These are phyloP conservation scores for Sebastes taczanowskii DNA, from an alignment of 2,797 vertebrate species.

Conservation along the genomic window DNA sequence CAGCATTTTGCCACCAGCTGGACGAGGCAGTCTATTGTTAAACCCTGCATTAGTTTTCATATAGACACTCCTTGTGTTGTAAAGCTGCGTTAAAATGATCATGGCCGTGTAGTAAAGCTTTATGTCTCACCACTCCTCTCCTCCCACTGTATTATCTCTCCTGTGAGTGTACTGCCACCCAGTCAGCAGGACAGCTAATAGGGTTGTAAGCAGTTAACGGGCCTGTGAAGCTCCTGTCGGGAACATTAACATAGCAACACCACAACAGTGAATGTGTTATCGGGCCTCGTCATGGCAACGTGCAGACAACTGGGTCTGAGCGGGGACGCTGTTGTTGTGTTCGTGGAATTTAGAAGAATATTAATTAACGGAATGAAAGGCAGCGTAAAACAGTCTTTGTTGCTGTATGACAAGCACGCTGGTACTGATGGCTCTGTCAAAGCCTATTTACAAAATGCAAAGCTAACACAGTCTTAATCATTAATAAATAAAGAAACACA, in stretches of 20 bases:
- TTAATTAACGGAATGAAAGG: constrained; percentile 49
- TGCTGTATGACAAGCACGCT: constrained; percentile 2
- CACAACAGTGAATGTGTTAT: constrained; percentile 35
- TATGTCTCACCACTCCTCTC: constrained; percentile 16
- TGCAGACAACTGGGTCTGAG: constrained; percentile 9
- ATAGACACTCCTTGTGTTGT: neutral
- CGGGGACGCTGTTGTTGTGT: constrained; percentile 21
- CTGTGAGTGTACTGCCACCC: constrained; percentile 7
- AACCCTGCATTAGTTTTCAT: constrained; percentile 6
- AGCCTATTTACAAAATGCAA: constrained; percentile 1
- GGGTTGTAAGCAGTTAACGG: constrained; percentile 30
- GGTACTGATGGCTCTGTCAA: constrained; percentile 4
- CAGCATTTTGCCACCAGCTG: neutral
- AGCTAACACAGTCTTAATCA: neutral
- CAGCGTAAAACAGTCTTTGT: constrained; percentile 1
- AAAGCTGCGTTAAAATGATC: constrained; percentile 13
- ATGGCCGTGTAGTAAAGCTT: constrained; percentile 18
- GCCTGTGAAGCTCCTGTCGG: constrained; percentile 33
- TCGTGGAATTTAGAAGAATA: constrained; percentile 23
- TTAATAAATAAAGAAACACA: neutral
- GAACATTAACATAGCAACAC: constrained; percentile 45
- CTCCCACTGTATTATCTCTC: constrained; percentile 16
- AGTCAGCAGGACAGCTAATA: constrained; percentile 38
- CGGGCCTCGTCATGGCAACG: constrained; percentile 41
- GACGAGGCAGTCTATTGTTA: neutral